Percentiles rank a stretch among this genome's conserved stretches.
phyloP scores from a whole-genome alignment of 2,888 invertebrate genomes.

The Andrena praecox region DNA sequence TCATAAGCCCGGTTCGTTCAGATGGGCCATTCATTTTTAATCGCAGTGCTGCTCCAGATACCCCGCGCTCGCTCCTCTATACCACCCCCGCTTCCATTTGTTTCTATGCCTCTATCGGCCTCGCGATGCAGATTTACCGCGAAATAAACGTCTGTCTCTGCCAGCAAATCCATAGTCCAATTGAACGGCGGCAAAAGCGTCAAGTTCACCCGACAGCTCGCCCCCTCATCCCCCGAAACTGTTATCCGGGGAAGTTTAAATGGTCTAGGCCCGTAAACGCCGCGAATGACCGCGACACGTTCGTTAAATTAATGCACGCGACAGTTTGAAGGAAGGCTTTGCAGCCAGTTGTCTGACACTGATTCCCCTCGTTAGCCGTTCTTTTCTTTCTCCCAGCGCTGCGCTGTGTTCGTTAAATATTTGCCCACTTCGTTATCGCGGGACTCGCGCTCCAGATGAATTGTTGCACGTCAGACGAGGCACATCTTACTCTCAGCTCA shows the following conservation, averaged over 20 bases:
- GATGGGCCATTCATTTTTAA: no score
- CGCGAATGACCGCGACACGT: conserved; percentile 36
- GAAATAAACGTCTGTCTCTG: conserved; percentile 21
- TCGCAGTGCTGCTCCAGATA: not conserved
- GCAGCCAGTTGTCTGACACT: conserved; percentile 4
- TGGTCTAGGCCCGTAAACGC: conserved; percentile 37
- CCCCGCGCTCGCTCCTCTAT: not conserved
- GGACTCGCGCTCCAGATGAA: not conserved
- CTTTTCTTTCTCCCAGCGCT: not conserved
- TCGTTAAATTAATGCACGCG: conserved; percentile 51
- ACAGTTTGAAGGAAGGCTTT: conserved; percentile 40
- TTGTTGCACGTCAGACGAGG: conserved; percentile 2
- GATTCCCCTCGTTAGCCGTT: conserved; percentile 37
- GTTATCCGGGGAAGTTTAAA: conserved; percentile 54
- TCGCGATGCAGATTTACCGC: not conserved
- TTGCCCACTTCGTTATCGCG: conserved; percentile 16
- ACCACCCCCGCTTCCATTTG: not conserved
- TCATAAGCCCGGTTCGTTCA: no score
- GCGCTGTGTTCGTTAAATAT: conserved; percentile 14
- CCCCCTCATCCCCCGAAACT: conserved; percentile 30
- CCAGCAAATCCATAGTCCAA: not conserved
- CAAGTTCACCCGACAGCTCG: conserved; percentile 38
- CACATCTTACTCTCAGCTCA: not conserved
- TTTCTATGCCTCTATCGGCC: not conserved
- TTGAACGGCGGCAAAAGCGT: conserved; percentile 8